Base-by-base conservation (phyloP, 2,797 vertebrate genomes). In the Bryconaethiops microstoma region DNA sequence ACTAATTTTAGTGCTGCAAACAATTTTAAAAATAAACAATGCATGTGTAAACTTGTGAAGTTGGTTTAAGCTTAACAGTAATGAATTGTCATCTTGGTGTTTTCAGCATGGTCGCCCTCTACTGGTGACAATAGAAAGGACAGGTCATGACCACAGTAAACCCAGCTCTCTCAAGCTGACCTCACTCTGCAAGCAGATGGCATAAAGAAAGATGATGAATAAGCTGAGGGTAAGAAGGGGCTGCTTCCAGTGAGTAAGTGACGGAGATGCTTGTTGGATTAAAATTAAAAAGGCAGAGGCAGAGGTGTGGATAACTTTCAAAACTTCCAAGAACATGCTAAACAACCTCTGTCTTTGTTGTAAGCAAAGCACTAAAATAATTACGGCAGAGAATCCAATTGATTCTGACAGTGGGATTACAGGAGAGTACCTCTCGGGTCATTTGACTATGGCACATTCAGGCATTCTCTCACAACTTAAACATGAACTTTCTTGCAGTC, bases 321-420 rank as follows among this genome's bases (percentile, higher is more conserved):
- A 39, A n/a, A 73, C 62, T 62, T 78, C 72, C 45, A 21, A 52
- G 29, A 74, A 74, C 39, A 74, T 67, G 59, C 73, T 85, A 86
- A 35, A 85, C 83, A 84, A 83, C 84, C 63, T 25, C 77, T 75
- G 40, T 39, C 29, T 79, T 62, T 83, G 52, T 79, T 83, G 68
- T 76, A 82, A 82, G 77, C 77, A 87, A 83, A 83, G 55, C 59
- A 77, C 62, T 25, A 57, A 83, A 63, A 48, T 8, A 48, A 65
- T 67, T 80, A 86, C 74, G 76, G 64, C 87, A 87, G 85, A 92
- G 87, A 88, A 88, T 82, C 90, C 91, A 94, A 94, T 94, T 94
- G 92, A 87, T 87, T 85, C 85, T 92, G 92, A 93, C 92, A 92
- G 91, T 86, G 85, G 91, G 90, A 92, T 92, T 93, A 93, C 88